phyloP scores from a whole-genome alignment of 2,113 vertebrate genomes.

The Notiomystis cincta region DNA sequence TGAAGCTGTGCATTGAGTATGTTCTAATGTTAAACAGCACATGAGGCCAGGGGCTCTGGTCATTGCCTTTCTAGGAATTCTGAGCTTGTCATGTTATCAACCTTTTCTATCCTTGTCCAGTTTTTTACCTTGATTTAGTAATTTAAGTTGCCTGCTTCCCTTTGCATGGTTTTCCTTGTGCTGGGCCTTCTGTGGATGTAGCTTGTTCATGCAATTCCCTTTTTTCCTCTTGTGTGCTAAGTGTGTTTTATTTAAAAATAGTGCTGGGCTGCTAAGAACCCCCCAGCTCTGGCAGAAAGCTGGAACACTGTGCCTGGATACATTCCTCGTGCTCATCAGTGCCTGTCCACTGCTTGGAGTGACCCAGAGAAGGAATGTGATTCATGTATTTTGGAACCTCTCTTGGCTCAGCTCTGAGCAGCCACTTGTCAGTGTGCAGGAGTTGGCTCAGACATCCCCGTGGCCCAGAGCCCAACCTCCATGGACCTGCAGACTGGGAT shows the following conservation, averaged over 20 bases:
- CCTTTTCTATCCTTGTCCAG: background rate
- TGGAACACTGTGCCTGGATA: background rate
- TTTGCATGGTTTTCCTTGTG: background rate
- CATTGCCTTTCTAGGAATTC: background rate
- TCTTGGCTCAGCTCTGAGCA: background rate
- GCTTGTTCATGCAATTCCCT: background rate
- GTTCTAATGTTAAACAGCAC: background rate
- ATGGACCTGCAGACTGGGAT: background rate
- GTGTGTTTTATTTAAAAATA: background rate
- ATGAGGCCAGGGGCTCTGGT: background rate
- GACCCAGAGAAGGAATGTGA: background rate
- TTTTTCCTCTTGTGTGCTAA: background rate
- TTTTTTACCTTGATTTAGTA: background rate
- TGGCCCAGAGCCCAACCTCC: background rate
- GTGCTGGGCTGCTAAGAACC: background rate
- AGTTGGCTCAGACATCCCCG: fast-evolving
- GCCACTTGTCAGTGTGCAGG: fast-evolving
- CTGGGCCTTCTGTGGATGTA: background rate
- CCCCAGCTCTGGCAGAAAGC: background rate
- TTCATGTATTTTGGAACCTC: background rate
- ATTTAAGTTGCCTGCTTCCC: background rate
- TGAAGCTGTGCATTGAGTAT: background rate
- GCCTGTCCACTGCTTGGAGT: background rate
- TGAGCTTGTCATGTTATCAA: background rate
- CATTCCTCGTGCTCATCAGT: background rate